Evolutionary conservation across 2,888 invertebrate genomes (phyloP), one percentile per base, ranked within the genome.

Genomic region (Sceliomorpha sp.): DNA sequence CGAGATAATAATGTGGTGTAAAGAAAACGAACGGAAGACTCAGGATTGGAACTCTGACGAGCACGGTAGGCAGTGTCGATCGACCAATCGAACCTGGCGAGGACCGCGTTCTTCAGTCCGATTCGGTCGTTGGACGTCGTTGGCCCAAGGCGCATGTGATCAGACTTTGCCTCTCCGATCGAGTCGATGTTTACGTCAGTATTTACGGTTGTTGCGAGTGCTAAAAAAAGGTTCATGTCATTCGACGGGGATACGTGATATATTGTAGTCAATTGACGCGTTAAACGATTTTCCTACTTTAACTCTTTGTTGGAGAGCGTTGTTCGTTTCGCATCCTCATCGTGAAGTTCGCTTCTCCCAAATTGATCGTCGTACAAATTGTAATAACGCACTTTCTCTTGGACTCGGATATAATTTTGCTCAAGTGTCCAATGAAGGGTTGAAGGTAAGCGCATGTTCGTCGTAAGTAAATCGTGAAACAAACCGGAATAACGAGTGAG

Each of bases 321-420:
- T 12, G 20, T 20, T 20, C 20, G 20, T 20, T 20, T 20, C 29
- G 8, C 29, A 26, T 14, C 26, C 14, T 32, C 32, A 42, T 29
- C 42, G 10, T 15, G 48, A 42, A 44, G 9, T 50, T 29, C 9
- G 31, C 27, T 58, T 20, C 5, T 20, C n/a, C 20, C 20, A 20
- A 20, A 20, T 4, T 20, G 20, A 20, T 5, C 31, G 45, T 15
- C 66, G 58, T 58, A 66, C 58, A 66, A 66, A 66, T 58, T 58
- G 66, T 66, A 66, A 66, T 66, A 58, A 58, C 58, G 66, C 53
- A 66, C 53, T 66, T 66, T 66, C 53, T 66, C 51, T 47, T 40
- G 17, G 26, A 40, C 58, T 37, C 27, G 32, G n/a, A 31, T 37
- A 31, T 59, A 2, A 36, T 36, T 53, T 50, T 50, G n/a, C 60